Conservation (phyloP, 2,797 vertebrate species). For the Chaetophractus vellerosus region DNA sequence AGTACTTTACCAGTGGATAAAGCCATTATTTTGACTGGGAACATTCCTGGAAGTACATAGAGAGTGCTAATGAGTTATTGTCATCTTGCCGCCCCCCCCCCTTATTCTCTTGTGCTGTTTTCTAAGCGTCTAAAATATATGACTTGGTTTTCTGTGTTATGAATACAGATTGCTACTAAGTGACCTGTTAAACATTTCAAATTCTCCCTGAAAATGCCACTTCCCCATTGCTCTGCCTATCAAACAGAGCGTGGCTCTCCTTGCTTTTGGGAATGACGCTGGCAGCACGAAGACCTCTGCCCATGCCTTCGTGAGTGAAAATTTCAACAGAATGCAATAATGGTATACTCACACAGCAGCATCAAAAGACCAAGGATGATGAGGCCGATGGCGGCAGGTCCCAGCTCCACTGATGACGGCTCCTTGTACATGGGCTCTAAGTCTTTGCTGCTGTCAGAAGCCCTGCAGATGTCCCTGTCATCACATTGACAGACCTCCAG, state of each 20-base stretch:
- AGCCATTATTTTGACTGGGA: not conserved
- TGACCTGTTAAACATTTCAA: not conserved
- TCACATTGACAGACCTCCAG: conserved; percentile 89
- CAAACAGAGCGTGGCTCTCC: not conserved
- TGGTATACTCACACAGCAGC: conserved; percentile 90
- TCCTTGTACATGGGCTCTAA: rapidly evolving
- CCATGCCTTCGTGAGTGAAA: too few species aligned
- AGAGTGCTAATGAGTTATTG: not conserved
- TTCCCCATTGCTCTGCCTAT: not conserved
- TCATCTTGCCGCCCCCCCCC: not conserved
- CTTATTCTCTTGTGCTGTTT: not conserved
- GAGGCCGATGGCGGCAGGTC: conserved; percentile 89
- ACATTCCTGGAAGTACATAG: not conserved
- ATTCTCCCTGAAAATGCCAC: not conserved
- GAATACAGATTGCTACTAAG: not conserved
- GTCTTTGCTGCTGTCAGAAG: rapidly evolving
- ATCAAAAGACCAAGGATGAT: conserved; percentile 91
- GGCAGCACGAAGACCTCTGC: not conserved
- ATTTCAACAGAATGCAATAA: not conserved
- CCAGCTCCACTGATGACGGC: conserved; percentile 58
- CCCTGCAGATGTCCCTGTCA: conserved; percentile 78
- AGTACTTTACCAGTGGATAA: not conserved
- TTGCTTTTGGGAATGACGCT: too few species aligned
- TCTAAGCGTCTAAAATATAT: not conserved
- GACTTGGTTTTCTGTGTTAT: not conserved